Base-by-base conservation (phyloP, 1,140 invertebrate species). In the Scaptodrosophila lebanonensis region DNA sequence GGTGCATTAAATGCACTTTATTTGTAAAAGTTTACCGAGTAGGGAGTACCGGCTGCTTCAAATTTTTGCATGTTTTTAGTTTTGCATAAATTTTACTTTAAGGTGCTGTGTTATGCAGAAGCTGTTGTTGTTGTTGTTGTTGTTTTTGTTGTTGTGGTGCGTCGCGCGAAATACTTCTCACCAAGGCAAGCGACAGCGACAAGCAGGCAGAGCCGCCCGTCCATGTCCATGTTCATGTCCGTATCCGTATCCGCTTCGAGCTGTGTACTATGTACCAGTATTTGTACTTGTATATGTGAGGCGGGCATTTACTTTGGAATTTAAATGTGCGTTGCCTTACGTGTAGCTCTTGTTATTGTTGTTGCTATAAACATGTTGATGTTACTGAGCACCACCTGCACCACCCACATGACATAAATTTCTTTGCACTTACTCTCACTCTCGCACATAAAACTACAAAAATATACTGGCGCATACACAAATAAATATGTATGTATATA, bases 1-100 rank as follows among this genome's bases (percentile, higher is more conserved):
- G 27, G 48, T 36, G n/a, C n/a, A n/a, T 71, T 67, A 66, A 64
- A 72, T 72, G 68, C 67, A 79, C 48, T 77, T 39, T 77, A 63
- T 47, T 63, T 52, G 42, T 38, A 35, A 29, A 58, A 61, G 47
- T 56, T 65, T 57, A 42, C 32, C 63, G 33, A 62, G 39, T 22
- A 25, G 20, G 38, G 38, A 29, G 12, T 15, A 32, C 7, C 40
- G 15, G n/a, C 9, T 8, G 13, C n/a, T n/a, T n/a, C n/a, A 56
- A 49, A 56, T 35, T n/a, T 33, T 38, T 29, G 33, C 49, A 44
- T 50, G 44, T 33, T 40, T 49, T 47, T 22, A 4, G 8, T 25
- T 47, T 47, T 49, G 38, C 51, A 64, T 63, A 62, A 47, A 62
- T 49, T 56, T 16, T 51, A 36, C 29, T 50, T 56, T 8, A 62